Evolutionary conservation across 2,888 invertebrate species (phyloP), one percentile per base, ranked within the genome.

Genomic region (Latrodectus hesperus): DNA sequence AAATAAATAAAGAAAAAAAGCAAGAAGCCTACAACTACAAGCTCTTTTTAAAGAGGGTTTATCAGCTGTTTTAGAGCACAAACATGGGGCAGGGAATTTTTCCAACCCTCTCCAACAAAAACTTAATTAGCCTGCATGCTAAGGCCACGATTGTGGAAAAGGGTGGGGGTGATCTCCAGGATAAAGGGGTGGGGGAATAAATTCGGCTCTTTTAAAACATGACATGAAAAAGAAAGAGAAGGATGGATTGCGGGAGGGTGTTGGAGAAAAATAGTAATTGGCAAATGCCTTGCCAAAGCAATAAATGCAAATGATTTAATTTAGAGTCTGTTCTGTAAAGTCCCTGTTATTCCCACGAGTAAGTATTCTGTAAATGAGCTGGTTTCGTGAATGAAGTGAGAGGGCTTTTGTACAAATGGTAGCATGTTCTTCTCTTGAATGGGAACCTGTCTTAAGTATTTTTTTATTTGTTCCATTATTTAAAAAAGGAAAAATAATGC

Each of bases 221-320:
- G 84, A 84, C 84, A 77, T 71, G 81, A 77, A 70, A 81, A 76
- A 76, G 81, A 79, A 70, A 65, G 65, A 51, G 75, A 65, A 52
- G 51, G 51, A 49, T 26, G 60, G 60, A 67, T 71, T 16, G 73
- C 49, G 55, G 81, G 64, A 10, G 64, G 76, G 49, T 6, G 72
- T 49, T 26, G 55, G 74, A 52, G 65, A 74, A 83, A 86, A 86
- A 86, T 88, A 74, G 87, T 88, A 88, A 88, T 88, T 88, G 87
- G 87, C 79, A 88, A 88, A 83, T 88, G 87, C 87, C 87, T 88
- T 74, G 78, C 78, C 78, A 79, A 72, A 83, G 87, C 87, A 88
- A 88, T 88, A 83, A 88, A 88, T 88, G 87, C 87, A 88, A 88
- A 88, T 88, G 87, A 88, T 88, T 88, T 88, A 88, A 88, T 88